Percentiles rank a stretch among this genome's conserved stretches.
These are phyloP conservation scores for Zootermopsis nevadensis DNA, from an alignment of 2,888 invertebrate species.

Conservation along the genomic window DNA sequence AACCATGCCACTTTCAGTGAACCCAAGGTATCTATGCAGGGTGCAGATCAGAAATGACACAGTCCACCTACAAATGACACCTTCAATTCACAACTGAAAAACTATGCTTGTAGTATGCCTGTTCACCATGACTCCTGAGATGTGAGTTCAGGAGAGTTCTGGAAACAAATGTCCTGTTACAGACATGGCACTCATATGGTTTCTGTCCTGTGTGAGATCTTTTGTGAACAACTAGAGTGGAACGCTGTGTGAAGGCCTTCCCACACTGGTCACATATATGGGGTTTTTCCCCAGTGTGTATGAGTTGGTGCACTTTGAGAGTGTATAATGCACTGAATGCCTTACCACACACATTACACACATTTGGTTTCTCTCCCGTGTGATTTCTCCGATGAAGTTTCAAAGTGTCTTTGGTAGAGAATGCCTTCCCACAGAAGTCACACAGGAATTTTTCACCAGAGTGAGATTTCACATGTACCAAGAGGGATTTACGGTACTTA, in stretches of 20 bases:
- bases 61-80: too few relatives aligned
- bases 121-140: conserved; percentile 55
- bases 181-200: conserved; percentile 47
- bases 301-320: conserved; percentile 58
- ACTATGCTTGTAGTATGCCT: conserved; percentile 36
- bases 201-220: conserved; percentile 46
- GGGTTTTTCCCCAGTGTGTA: conserved; percentile 53
- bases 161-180: conserved; percentile 57
- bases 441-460: conserved; percentile 56
- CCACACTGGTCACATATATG: conserved; percentile 59
- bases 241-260: conserved; percentile 59
- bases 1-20: too few relatives aligned
- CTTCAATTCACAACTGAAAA: conserved; percentile 39
- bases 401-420: conserved; percentile 57
- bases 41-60: too few relatives aligned
- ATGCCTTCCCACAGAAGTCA: conserved; percentile 59
- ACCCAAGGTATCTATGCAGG: too few relatives aligned
- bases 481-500: conserved; percentile 47
- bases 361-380: conserved; percentile 49
- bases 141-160: conserved; percentile 58
- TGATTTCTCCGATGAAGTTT: conserved; percentile 57
- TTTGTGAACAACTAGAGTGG: conserved; percentile 54
- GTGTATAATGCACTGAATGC: conserved; percentile 53
- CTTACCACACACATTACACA: conserved; percentile 49
- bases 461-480: conserved; percentile 55